Evolutionary conservation across 2,113 vertebrate genomes (phyloP).

Genomic region (Urocolius indicus): DNA sequence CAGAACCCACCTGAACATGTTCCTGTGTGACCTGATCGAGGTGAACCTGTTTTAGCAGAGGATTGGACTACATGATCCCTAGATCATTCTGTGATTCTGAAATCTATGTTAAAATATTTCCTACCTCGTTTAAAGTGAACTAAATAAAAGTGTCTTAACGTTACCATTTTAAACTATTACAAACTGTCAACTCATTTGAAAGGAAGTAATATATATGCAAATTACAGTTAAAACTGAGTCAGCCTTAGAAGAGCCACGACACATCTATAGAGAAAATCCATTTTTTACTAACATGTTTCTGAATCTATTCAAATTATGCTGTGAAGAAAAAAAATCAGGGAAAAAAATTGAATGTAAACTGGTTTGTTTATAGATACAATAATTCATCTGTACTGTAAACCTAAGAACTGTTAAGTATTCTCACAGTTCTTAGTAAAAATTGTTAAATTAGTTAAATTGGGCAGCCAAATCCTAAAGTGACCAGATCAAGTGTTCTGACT

Average conservation of each 20-base stretch:
- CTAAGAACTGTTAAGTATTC: neutral
- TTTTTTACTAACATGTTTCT: neutral
- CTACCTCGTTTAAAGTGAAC: neutral
- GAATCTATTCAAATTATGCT: neutral
- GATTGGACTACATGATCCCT: no score
- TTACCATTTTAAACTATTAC: neutral
- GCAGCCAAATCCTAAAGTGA: neutral
- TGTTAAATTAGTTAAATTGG: no score
- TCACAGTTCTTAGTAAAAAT: neutral
- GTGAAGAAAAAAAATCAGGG: neutral
- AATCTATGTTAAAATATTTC: neutral
- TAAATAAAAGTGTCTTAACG: neutral
- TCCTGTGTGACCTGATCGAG: no score
- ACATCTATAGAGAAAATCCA: neutral
- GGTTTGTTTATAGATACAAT: neutral
- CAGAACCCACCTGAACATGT: no score
- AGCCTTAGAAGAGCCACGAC: neutral
- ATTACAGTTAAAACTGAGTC: neutral
- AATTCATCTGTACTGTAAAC: neutral
- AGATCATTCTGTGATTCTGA: neutral
- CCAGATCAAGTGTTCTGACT: neutral
- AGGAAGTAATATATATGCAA: accelerated
- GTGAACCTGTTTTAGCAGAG: no score
- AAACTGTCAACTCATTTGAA: neutral
- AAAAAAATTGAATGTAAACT: neutral